Conservation (phyloP, 2,797 vertebrate genomes). For the Sphaeramia orbicularis region DNA sequence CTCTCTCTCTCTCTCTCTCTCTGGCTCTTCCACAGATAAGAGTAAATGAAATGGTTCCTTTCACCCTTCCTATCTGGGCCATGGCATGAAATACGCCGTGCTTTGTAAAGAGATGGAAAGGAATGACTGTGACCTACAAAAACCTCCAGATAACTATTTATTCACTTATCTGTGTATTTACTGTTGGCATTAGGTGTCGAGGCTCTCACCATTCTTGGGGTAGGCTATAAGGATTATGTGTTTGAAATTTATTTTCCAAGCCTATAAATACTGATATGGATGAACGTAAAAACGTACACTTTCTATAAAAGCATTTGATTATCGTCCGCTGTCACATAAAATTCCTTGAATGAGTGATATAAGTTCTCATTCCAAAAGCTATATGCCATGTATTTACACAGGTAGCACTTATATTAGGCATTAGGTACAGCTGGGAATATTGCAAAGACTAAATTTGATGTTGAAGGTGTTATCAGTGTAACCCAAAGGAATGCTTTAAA, state of each 20-base stretch:
- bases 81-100: conserved; percentile 77
- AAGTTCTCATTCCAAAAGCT: conserved; percentile 43
- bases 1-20: conserved; percentile 28
- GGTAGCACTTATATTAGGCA: neutral
- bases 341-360: conserved; percentile 44
- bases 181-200: conserved; percentile 73
- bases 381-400: conserved; percentile 14
- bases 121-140: conserved; percentile 84
- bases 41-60: conserved; percentile 84
- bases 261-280: conserved; percentile 70
- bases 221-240: conserved; percentile 70
- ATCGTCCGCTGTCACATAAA: conserved; percentile 42
- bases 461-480: neutral
- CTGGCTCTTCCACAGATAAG: conserved; percentile 72
- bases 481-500: neutral
- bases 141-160: conserved; percentile 82
- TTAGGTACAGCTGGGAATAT: neutral
- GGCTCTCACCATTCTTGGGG: conserved; percentile 68
- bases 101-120: conserved; percentile 81
- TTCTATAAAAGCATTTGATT: conserved; percentile 71
- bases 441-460: neutral
- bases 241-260: conserved; percentile 73
- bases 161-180: conserved; percentile 85
- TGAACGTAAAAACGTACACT: conserved; percentile 49
- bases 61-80: conserved; percentile 81